Conservation (phyloP, 1,140 invertebrate genomes). For the Asbolus verrucosus region DNA sequence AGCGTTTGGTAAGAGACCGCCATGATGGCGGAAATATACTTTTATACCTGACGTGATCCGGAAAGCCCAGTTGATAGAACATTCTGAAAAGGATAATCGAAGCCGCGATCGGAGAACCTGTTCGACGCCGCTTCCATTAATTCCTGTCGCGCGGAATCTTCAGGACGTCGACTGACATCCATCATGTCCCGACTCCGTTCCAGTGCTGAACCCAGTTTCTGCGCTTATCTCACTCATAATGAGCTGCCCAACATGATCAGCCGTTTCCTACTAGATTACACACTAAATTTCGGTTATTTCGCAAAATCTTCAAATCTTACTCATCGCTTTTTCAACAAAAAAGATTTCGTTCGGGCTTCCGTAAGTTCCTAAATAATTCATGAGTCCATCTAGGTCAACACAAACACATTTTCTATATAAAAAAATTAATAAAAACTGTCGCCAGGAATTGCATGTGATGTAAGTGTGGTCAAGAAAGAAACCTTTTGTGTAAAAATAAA, state of each 20-base stretch:
- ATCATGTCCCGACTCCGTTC: constrained; percentile 16
- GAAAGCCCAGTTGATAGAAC: constrained; percentile 39
- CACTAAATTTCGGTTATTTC: background rate
- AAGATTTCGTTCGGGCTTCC: constrained; percentile 1
- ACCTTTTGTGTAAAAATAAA: no score
- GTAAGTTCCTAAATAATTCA: constrained; percentile 19
- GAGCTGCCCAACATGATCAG: constrained; percentile 17
- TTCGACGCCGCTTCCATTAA: constrained; percentile 14
- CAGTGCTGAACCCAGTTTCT: background rate
- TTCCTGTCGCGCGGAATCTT: constrained; percentile 27
- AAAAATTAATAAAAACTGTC: no score
- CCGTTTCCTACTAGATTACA: background rate
- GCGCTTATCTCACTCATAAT: constrained; percentile 16
- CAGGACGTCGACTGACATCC: constrained; percentile 15
- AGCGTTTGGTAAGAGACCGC: constrained; percentile 10
- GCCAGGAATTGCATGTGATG: no score
- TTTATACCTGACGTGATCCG: constrained; percentile 40
- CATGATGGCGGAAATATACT: constrained; percentile 29
- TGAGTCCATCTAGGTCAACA: background rate
- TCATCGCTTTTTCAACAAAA: constrained; percentile 7
- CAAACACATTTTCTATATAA: no score
- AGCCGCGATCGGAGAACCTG: constrained; percentile 13
- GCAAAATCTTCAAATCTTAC: constrained; percentile 12
- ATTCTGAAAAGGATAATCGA: constrained; percentile 41
- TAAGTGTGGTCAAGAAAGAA: no score